Percentiles rank a stretch among this genome's conserved stretches.
Conservation (phyloP, 2,797 vertebrate genomes). For the Sylvia borin region DNA sequence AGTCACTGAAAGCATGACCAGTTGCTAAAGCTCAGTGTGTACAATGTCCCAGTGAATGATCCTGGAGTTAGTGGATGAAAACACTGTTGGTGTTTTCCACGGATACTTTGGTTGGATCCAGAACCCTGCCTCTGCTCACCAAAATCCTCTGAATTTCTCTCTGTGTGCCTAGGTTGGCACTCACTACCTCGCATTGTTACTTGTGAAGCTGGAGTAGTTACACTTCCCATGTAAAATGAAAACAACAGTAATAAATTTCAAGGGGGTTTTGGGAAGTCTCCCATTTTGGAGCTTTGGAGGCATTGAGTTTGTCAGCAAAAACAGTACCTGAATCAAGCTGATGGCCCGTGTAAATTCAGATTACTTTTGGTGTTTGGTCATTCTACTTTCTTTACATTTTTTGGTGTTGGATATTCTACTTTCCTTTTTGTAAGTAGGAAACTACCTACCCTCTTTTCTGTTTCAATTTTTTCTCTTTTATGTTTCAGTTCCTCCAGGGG, state of each 20-base stretch:
- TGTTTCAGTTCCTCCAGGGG: background rate
- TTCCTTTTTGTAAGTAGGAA: background rate
- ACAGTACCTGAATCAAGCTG: background rate
- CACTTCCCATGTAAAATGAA: background rate
- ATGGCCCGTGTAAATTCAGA: background rate
- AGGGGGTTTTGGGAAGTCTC: background rate
- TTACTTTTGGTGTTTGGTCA: background rate
- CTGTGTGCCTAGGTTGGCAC: fast-evolving
- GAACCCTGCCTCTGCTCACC: background rate
- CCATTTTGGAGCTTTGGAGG: background rate
- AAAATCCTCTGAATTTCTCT: background rate
- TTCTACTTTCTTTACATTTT: too few relatives aligned
- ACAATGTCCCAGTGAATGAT: background rate
- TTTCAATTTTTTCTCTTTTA: background rate
- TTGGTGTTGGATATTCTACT: background rate
- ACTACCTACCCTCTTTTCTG: background rate
- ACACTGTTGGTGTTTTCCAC: background rate
- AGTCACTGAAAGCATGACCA: background rate
- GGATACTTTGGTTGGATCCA: background rate
- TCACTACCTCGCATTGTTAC: fast-evolving
- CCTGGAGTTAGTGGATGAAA: background rate
- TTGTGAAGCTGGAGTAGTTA: background rate
- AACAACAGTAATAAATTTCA: background rate
- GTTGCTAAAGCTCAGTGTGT: background rate
- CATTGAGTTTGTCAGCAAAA: background rate